Evolutionary conservation across 2,888 invertebrate species (phyloP).

Genomic region (Erebia aethiops): DNA sequence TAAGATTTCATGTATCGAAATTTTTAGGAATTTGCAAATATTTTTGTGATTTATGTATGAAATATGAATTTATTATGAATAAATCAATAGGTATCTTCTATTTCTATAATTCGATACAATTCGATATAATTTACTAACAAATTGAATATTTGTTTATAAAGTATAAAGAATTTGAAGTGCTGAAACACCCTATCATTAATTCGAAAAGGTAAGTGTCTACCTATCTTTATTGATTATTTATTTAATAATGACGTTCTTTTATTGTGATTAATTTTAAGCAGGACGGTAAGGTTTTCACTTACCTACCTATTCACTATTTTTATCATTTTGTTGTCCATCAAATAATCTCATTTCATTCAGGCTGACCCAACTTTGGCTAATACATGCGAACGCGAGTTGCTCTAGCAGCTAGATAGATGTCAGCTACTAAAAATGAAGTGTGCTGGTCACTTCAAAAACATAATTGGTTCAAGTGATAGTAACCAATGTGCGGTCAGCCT

Average conservation of each 20-base stretch:
- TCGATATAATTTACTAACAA: neutral
- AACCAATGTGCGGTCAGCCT: neutral
- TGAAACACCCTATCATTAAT: neutral
- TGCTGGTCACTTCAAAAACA: neutral
- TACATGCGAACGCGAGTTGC: neutral
- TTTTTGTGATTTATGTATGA: neutral
- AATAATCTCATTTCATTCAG: constrained; percentile 48
- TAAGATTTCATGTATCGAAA: too few relatives aligned
- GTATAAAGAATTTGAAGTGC: neutral
- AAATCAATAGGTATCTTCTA: neutral
- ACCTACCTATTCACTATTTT: constrained; percentile 9
- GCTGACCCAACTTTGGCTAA: neutral
- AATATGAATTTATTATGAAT: neutral
- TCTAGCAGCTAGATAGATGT: neutral
- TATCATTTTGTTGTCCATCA: constrained; percentile 53
- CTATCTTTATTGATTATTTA: neutral
- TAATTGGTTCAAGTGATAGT: neutral
- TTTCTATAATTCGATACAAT: too few relatives aligned
- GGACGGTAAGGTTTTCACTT: constrained; percentile 4
- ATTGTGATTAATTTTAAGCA: neutral
- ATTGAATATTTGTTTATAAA: neutral
- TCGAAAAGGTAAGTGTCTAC: neutral
- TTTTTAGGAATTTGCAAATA: too few relatives aligned
- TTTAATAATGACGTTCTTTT: neutral
- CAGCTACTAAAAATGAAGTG: neutral